Percentiles rank a stretch among this genome's conserved stretches.
phyloP scores from a whole-genome alignment of 2,888 invertebrate genomes.

The Flexamia atlantica region DNA sequence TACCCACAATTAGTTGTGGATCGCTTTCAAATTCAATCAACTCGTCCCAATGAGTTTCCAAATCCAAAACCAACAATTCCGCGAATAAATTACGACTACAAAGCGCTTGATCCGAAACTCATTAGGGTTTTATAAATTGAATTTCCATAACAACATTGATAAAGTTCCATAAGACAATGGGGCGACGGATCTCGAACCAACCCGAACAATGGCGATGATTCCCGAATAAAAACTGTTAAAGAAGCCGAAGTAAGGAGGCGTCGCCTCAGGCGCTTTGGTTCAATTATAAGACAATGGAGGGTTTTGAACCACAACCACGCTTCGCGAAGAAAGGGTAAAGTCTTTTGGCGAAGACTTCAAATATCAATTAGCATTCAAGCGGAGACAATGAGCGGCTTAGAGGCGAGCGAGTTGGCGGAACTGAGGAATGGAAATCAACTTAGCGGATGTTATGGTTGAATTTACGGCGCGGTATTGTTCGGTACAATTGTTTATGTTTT shows the following conservation, averaged over 20 bases:
- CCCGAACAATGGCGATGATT: neutral
- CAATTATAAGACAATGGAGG: neutral
- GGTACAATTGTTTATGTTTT: too few species aligned
- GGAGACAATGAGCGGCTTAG: neutral
- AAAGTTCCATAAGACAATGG: constrained; percentile 21
- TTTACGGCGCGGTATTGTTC: too few species aligned
- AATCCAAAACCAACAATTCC: too few species aligned
- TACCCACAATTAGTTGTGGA: too few species aligned
- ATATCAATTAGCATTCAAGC: neutral
- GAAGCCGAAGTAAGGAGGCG: neutral
- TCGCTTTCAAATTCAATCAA: too few species aligned
- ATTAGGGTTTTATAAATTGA: constrained; percentile 3
- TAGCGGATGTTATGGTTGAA: too few species aligned
- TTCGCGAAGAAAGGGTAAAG: constrained; percentile 3
- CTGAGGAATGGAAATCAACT: too few species aligned
- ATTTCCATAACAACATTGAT: constrained; percentile 4
- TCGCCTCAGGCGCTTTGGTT: neutral
- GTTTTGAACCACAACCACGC: neutral
- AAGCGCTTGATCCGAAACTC: neutral
- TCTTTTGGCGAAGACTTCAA: neutral
- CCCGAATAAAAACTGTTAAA: neutral
- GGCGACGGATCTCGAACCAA: neutral
- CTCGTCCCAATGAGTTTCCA: neutral
- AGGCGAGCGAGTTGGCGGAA: too few species aligned
- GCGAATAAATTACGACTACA: neutral